phyloP scores from a whole-genome alignment of 2,888 invertebrate species.

The Cyclophora punctaria region DNA sequence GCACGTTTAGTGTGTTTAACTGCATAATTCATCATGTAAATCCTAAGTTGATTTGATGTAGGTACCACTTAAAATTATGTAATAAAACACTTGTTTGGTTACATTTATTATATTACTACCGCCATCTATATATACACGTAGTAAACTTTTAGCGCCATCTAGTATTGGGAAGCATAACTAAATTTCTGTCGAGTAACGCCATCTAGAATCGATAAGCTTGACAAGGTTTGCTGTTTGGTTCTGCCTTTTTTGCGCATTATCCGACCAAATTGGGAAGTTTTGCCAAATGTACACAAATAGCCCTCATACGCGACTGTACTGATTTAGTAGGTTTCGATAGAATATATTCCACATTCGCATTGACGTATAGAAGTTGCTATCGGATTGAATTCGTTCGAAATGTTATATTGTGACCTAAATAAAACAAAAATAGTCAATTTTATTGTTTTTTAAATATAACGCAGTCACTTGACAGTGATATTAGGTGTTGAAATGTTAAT shows the following conservation, averaged over 20 bases:
- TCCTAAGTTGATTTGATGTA: no score
- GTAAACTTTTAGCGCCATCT: constrained; percentile 2
- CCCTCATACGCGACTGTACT: constrained; percentile 3
- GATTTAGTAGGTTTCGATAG: constrained; percentile 25
- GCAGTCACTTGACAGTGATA: constrained; percentile 1
- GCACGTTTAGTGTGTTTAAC: no score
- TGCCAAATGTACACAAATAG: no score
- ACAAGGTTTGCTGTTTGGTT: background rate
- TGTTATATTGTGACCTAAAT: constrained; percentile 49
- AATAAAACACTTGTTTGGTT: no score
- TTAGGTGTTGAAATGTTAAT: constrained; percentile 1
- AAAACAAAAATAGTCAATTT: constrained; percentile 23
- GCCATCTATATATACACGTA: background rate
- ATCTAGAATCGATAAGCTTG: constrained; percentile 13
- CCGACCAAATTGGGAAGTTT: constrained; percentile 26
- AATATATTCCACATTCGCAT: constrained; percentile 32
- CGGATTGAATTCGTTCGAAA: constrained; percentile 29
- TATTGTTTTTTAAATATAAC: constrained; percentile 9
- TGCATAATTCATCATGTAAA: no score
- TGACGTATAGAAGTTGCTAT: constrained; percentile 29
- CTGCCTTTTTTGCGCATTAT: constrained; percentile 34
- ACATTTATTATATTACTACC: no score
- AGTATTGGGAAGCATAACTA: constrained; percentile 12
- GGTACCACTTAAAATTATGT: no score
- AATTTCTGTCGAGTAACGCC: constrained; percentile 14